Evolutionary conservation across 2,113 vertebrate species (phyloP).

Genomic region (Laticauda colubrina): DNA sequence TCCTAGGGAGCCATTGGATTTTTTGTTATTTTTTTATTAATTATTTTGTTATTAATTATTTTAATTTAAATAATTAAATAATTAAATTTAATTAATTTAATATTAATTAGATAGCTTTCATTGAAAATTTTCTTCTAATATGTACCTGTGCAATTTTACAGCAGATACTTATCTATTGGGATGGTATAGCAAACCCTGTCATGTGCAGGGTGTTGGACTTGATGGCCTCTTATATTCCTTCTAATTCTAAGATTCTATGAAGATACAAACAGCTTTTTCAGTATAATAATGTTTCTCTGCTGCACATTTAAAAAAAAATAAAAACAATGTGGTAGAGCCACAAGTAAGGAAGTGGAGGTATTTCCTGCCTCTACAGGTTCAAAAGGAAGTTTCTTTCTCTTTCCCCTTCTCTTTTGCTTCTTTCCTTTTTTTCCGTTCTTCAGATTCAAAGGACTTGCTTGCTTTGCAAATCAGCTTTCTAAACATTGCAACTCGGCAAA

Average conservation of each 20-base stretch:
- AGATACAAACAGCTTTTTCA: not conserved
- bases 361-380: slow-evolving; percentile 25
- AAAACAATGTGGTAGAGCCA: not conserved
- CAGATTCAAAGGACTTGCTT: not conserved
- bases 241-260: not conserved
- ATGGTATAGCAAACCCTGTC: not conserved
- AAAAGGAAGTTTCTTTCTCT: not conserved
- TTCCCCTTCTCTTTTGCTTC: not conserved
- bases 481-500: not conserved
- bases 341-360: slow-evolving; percentile 23
- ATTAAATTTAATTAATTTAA: too few species aligned
- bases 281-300: not conserved
- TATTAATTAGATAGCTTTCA: not conserved
- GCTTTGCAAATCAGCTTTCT: not conserved
- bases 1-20: too few species aligned
- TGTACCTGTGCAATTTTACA: not conserved
- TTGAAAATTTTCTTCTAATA: not conserved
- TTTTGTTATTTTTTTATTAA: too few species aligned
- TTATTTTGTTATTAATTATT: too few species aligned
- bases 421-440: not conserved
- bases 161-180: not conserved
- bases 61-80: too few species aligned
- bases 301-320: not conserved
- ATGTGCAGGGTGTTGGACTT: not conserved
- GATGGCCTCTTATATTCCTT: not conserved